Conservation (phyloP, 1,140 invertebrate genomes). For the Cherax destructor region DNA sequence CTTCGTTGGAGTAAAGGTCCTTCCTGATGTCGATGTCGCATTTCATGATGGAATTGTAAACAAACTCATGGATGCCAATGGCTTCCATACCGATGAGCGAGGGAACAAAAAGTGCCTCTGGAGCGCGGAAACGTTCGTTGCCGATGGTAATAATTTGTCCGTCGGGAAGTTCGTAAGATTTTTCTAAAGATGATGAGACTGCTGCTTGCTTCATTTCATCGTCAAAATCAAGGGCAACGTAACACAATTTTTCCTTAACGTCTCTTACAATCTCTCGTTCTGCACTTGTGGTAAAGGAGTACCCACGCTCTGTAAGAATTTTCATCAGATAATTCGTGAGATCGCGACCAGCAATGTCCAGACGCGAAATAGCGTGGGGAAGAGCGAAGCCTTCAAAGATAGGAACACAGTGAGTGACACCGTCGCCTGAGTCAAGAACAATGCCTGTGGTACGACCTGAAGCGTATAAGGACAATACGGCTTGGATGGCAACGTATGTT, state of each 20-base stretch:
- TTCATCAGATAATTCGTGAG: slow-evolving; percentile 59
- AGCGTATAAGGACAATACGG: slow-evolving; percentile 92
- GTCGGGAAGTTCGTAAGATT: slow-evolving; percentile 34
- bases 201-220: slow-evolving; percentile 13
- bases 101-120: slow-evolving; percentile 13
- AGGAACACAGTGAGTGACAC: slow-evolving; percentile 95
- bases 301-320: slow-evolving; percentile 86
- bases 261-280: slow-evolving; percentile 94
- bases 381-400: slow-evolving; percentile 79
- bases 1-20: slow-evolving; percentile 28
- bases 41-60: slow-evolving; percentile 37
- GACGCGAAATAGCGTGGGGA: slow-evolving; percentile 55
- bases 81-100: slow-evolving; percentile 33
- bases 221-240: slow-evolving; percentile 80
- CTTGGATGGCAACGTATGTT: slow-evolving; percentile 95
- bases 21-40: slow-evolving; percentile 33
- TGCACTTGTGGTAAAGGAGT: slow-evolving; percentile 79
- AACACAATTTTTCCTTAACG: slow-evolving; percentile 91
- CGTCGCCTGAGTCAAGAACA: slow-evolving; percentile 93
- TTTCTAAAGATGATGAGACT: slow-evolving; percentile 6
- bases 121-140: slow-evolving; percentile 25
- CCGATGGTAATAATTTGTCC: slow-evolving; percentile 26
- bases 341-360: slow-evolving; percentile 60
- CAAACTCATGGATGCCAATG: slow-evolving; percentile 21
- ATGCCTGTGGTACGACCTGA: slow-evolving; percentile 96